These are phyloP conservation scores for Falco biarmicus DNA, from an alignment of 2,797 vertebrate genomes.

Conservation along the genomic window DNA sequence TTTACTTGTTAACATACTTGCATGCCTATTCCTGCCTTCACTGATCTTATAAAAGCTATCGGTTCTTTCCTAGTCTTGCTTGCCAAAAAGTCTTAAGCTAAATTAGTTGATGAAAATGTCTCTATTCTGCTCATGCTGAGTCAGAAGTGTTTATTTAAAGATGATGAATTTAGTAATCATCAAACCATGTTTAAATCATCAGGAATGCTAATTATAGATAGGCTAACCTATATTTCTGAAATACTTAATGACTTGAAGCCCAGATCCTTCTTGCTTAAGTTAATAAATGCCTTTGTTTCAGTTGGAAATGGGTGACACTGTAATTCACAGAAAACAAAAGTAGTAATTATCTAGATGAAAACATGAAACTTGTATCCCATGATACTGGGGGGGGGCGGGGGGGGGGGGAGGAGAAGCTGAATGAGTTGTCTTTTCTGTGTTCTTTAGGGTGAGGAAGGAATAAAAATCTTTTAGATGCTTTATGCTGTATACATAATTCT, in stretches of 20 bases:
- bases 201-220: slow-evolving; percentile 52
- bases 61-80: slow-evolving; percentile 13
- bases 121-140: slow-evolving; percentile 58
- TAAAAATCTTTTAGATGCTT: background rate
- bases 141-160: slow-evolving; percentile 63
- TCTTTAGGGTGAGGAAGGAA: background rate
- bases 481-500: background rate
- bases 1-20: slow-evolving; percentile 13
- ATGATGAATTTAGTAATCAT: slow-evolving; percentile 62
- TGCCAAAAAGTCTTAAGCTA: slow-evolving; percentile 54
- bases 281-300: slow-evolving; percentile 25
- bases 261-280: background rate
- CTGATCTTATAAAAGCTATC: slow-evolving; percentile 14
- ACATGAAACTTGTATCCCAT: background rate
- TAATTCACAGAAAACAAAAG: background rate
- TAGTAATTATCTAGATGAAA: background rate
- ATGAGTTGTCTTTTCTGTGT: background rate
- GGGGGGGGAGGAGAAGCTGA: background rate
- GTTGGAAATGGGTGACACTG: background rate
- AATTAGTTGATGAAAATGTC: slow-evolving; percentile 62
- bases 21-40: slow-evolving; percentile 56
- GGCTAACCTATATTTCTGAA: slow-evolving; percentile 52
- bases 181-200: slow-evolving; percentile 53
- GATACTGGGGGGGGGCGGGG: background rate
- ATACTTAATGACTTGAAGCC: slow-evolving; percentile 11